Base-by-base conservation (phyloP, 2,888 invertebrate genomes). In the Rhamnusium bicolor region DNA sequence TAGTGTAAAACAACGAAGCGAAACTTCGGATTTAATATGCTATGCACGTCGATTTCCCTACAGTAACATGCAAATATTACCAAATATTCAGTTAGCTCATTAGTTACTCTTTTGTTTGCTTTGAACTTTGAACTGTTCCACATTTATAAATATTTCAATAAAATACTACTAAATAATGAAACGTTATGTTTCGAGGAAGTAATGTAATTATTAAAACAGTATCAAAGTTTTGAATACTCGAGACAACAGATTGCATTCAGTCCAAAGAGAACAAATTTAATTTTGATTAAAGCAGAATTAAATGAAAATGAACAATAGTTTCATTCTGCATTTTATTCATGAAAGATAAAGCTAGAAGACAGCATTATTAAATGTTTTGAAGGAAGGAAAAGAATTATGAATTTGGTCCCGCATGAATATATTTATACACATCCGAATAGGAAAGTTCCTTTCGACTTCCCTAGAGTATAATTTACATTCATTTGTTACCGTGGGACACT, bases 261-360 rank as follows among this genome's bases (percentile, higher is more conserved):
- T 53, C 32, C 51, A 19, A 19, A 32, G 32, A 53, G 10, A 3
- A 5, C 24, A 29, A 65, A 65, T 51, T 32, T 18, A 32, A 65
- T 53, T 29, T 24, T 49, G 12, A n/a, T 32, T 53, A 12, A 47
- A 53, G 19, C 32, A 16, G 53, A 19, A 27, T 29, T 51, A 53
- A 53, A 65, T 65, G 53, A 32, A 65, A 65, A 67, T 56, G 67
- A 46, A 67, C 56, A 67, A 67, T 24, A 46, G 56, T 56, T 40
- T 40, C 40, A 18, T 54, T 40, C 21, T 56, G 21, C 56, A 21
- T 46, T 67, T 56, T 56, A 53, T 51, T 32, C n/a, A 18, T 54
- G 40, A 18, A n/a, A 19, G 24, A 56, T 56, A 54, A 51, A 56
- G 29, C 46, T 40, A 14, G 27, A 18, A 46, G 61, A 46, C 61